Conservation (phyloP, 2,797 vertebrate genomes). For the Chromis chromis region DNA sequence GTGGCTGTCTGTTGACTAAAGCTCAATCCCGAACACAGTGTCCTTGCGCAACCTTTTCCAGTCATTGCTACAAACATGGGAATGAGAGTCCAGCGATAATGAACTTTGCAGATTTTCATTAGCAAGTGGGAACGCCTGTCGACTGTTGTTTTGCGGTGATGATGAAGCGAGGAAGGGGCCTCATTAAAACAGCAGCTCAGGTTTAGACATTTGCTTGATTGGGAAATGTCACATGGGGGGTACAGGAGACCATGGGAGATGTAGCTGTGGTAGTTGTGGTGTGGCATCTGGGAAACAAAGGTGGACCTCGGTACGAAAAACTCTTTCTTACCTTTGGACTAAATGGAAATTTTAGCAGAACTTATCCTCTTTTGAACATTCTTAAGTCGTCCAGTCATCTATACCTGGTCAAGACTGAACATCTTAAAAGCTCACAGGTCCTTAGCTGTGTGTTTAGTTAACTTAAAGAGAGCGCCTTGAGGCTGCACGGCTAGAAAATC, state of each 20-base stretch:
- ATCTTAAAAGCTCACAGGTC: constrained; percentile 58
- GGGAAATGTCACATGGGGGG: constrained; percentile 17
- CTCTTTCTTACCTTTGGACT: constrained; percentile 5
- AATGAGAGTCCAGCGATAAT: constrained; percentile 44
- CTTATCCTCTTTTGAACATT: constrained; percentile 17
- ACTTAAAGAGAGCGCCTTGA: constrained; percentile 54
- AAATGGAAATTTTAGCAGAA: constrained; percentile 20
- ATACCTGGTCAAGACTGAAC: constrained; percentile 34
- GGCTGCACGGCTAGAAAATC: constrained; percentile 58
- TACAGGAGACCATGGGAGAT: constrained; percentile 21
- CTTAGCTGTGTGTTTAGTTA: constrained; percentile 61
- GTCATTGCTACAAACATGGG: constrained; percentile 36
- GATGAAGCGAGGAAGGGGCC: constrained; percentile 21
- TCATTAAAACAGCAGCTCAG: constrained; percentile 42
- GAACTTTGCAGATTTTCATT: constrained; percentile 54
- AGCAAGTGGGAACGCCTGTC: constrained; percentile 26
- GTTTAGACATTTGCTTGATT: constrained; percentile 41
- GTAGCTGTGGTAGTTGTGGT: not conserved
- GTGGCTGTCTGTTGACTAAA: constrained; percentile 22
- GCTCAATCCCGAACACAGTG: constrained; percentile 28
- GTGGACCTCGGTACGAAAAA: not conserved
- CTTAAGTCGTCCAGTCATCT: constrained; percentile 24
- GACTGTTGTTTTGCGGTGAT: constrained; percentile 21
- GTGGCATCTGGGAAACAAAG: constrained; percentile 2
- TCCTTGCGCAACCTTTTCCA: constrained; percentile 53